These are phyloP conservation scores for Hemichromis elongatus DNA, from an alignment of 2,113 vertebrate species.

Conservation along the genomic window DNA sequence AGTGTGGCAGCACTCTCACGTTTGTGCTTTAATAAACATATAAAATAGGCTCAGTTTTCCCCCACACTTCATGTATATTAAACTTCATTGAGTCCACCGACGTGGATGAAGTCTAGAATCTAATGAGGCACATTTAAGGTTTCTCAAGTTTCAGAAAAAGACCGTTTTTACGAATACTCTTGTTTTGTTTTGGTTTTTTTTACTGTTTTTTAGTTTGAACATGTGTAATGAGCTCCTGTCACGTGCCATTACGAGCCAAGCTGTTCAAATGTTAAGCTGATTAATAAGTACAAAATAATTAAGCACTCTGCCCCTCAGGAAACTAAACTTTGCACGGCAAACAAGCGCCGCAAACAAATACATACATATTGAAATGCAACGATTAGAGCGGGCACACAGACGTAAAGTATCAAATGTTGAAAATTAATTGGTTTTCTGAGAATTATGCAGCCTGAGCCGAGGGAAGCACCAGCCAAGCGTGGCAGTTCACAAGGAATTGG, in stretches of 20 bases:
- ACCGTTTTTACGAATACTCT: not conserved
- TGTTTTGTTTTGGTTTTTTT: not conserved
- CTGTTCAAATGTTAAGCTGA: constrained; percentile 41
- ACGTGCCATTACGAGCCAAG: constrained; percentile 14
- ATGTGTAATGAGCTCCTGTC: not conserved
- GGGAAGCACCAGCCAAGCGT: constrained; percentile 16
- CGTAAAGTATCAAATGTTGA: not conserved
- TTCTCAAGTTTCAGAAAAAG: not conserved
- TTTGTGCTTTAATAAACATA: not conserved
- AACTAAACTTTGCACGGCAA: constrained; percentile 27
- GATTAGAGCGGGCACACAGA: not conserved
- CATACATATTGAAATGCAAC: constrained; percentile 1
- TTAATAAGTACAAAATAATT: constrained; percentile 52
- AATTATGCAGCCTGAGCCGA: not conserved
- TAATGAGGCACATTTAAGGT: not conserved
- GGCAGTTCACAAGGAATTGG: constrained; percentile 6
- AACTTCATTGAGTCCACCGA: not conserved
- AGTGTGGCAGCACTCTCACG: not conserved
- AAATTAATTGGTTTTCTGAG: constrained; percentile 19
- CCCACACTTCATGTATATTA: not conserved
- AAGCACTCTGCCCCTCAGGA: constrained; percentile 7
- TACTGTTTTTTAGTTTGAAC: not conserved
- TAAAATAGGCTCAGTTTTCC: not conserved
- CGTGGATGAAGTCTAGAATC: not conserved
- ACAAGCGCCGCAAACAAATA: constrained; percentile 18